Percentiles rank a stretch among this genome's conserved stretches.
phyloP scores from a whole-genome alignment of 2,888 invertebrate genomes.

The Cantharis flavilabris region DNA sequence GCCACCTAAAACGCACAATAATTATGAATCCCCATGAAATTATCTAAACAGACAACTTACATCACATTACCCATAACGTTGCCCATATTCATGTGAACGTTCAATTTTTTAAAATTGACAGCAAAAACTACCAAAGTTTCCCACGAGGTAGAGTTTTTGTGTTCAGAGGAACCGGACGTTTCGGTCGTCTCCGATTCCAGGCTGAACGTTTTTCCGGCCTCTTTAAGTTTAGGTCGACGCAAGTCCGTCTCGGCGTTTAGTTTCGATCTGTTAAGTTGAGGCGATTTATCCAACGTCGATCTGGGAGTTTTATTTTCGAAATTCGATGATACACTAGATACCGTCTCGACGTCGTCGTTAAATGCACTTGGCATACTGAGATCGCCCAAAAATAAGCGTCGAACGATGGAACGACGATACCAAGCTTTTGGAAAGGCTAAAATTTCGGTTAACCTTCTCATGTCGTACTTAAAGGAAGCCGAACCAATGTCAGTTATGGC shows the following conservation, averaged over 20 bases:
- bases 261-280: conserved; percentile 58
- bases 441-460: conserved; percentile 95
- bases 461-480: conserved; percentile 97
- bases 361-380: conserved; percentile 64
- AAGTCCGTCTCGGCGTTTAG: conserved; percentile 61
- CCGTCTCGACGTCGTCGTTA: conserved; percentile 48
- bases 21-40: neutral
- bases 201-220: conserved; percentile 62
- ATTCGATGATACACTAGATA: conserved; percentile 23
- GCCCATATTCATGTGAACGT: conserved; percentile 99
- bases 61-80: conserved; percentile 98
- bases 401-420: conserved; percentile 93
- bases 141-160: conserved; percentile 80
- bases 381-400: conserved; percentile 92
- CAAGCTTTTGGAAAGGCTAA: conserved; percentile 98
- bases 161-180: conserved; percentile 63
- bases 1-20: conserved; percentile 67
- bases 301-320: conserved; percentile 34
- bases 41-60: conserved; percentile 57
- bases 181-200: conserved; percentile 58
- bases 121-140: conserved; percentile 95
- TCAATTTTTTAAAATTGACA: conserved; percentile 92
- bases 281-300: conserved; percentile 44
- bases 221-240: conserved; percentile 58
- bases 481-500: conserved; percentile 95